Base-by-base conservation (phyloP, 2,797 vertebrate genomes). In the Leptodactylus fallax region DNA sequence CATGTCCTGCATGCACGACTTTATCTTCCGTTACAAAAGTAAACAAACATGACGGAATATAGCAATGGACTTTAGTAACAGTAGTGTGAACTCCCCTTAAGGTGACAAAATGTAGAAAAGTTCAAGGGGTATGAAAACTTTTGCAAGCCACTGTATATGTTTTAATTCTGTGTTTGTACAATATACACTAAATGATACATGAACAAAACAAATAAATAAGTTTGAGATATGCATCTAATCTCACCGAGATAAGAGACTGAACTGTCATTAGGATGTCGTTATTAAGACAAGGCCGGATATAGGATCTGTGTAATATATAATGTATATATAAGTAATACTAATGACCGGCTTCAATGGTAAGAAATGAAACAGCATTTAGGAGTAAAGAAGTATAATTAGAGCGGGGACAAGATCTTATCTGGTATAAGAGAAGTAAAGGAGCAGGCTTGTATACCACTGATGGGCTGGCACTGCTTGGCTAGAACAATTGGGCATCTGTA, bases 401-500 rank as follows among this genome's bases (percentile, higher is more conserved):
- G 79, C 36, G 12, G 60, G 71, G 72, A 82, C 45, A 58, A 61
- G 69, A 85, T 88, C 67, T 81, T 81, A 88, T 76, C 69, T 63
- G 83, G 19, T 27, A 72, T 85, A 79, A 69, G 25, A 45, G 71
- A 60, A 80, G 83, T 60, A 65, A 69, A 47, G 56, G 79, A 55
- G 47, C 58, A 17, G 25, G n/a, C 76, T 79, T 84, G 61, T 27
- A 83, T 79, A 69, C 61, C 55, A n/a, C 45, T 76, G 83, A 51
- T 84, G 85, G 78, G 77, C 79, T 88, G 79, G 87, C 83, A 77
- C 49, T 65, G 49, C 69, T 55, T 51, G 53, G 67, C 67, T 65
- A n/a, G 79, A 88, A 88, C 88, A 89, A 89, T 88, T 86, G 88
- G 87, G 79, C 79, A 86, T 89, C 84, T 89, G 88, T 89, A 78